These are phyloP conservation scores for Xiphias gladius DNA, from an alignment of 2,113 vertebrate genomes.

Conservation along the genomic window DNA sequence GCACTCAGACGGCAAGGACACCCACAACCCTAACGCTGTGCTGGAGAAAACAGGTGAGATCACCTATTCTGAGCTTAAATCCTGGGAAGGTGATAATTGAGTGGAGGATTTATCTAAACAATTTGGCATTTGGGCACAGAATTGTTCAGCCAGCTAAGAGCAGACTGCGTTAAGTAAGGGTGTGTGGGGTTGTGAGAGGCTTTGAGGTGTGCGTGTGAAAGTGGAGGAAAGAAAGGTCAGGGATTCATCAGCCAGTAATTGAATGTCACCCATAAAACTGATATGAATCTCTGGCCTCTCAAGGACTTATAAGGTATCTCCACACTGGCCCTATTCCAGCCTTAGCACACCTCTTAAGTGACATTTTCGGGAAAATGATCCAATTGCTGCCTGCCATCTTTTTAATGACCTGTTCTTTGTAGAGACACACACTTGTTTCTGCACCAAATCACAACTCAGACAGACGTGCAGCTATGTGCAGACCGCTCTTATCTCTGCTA, in stretches of 20 bases:
- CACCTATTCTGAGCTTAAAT: constrained; percentile 2
- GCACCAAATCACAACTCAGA: constrained; percentile 16
- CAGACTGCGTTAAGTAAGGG: constrained; percentile 25
- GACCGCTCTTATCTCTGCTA: constrained; percentile 51
- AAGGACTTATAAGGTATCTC: constrained; percentile 81
- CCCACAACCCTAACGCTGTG: constrained; percentile 79
- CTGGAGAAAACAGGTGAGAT: constrained; percentile 79
- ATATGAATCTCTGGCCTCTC: constrained; percentile 78
- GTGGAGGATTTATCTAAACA: constrained; percentile 50
- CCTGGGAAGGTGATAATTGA: background rate
- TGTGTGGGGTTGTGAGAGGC: constrained; percentile 20
- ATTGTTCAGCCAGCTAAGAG: constrained; percentile 20
- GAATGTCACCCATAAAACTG: constrained; percentile 80
- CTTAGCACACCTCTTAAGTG: constrained; percentile 34
- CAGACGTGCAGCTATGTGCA: background rate
- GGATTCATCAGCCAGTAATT: constrained; percentile 79
- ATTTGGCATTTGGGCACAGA: constrained; percentile 18
- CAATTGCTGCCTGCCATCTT: constrained; percentile 62
- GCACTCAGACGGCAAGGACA: constrained; percentile 89
- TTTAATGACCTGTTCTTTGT: constrained; percentile 38
- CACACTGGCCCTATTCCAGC: constrained; percentile 43
- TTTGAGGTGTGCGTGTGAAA: constrained; percentile 36
- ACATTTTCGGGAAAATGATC: constrained; percentile 70
- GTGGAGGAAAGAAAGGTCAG: constrained; percentile 67
- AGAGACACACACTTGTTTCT: constrained; percentile 50